phyloP scores from a whole-genome alignment of 2,113 vertebrate genomes.

The Notarius quadriscutis region DNA sequence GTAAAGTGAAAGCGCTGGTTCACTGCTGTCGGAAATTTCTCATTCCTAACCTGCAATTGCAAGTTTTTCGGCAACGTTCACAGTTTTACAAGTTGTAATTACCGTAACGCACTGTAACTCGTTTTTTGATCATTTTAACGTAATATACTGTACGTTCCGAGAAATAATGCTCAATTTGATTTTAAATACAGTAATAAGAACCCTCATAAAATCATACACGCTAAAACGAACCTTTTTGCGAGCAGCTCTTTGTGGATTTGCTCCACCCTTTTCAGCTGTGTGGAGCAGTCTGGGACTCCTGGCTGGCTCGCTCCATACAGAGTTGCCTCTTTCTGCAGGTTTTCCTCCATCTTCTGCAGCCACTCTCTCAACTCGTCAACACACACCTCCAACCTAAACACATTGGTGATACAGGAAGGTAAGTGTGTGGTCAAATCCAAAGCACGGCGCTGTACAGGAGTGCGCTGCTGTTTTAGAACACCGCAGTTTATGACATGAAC shows the following conservation, averaged over 20 bases:
- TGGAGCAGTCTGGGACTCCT: slow-evolving; percentile 78
- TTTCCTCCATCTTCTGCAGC: slow-evolving; percentile 85
- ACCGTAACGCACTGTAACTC: not conserved
- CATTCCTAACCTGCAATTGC: not conserved
- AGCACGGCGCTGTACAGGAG: not conserved
- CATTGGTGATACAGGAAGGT: not conserved
- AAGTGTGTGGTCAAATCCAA: not conserved
- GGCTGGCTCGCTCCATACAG: slow-evolving; percentile 76
- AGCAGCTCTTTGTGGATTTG: slow-evolving; percentile 85
- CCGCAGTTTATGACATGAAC: not conserved
- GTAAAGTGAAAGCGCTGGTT: no score
- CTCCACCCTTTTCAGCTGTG: slow-evolving; percentile 85
- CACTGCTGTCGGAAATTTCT: not conserved
- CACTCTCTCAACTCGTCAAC: slow-evolving; percentile 80
- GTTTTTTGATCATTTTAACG: not conserved
- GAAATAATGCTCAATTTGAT: no score
- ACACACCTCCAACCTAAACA: slow-evolving; percentile 82
- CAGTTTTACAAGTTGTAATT: not conserved
- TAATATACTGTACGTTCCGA: not conserved
- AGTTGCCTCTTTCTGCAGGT: slow-evolving; percentile 76
- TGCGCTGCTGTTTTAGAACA: not conserved
- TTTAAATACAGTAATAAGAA: no score
- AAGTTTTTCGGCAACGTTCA: not conserved
- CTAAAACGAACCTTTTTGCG: slow-evolving; percentile 76
- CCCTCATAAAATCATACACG: no score